Evolutionary conservation across 1,140 invertebrate genomes (phyloP).

Genomic region (Dendrolimus punctatus): DNA sequence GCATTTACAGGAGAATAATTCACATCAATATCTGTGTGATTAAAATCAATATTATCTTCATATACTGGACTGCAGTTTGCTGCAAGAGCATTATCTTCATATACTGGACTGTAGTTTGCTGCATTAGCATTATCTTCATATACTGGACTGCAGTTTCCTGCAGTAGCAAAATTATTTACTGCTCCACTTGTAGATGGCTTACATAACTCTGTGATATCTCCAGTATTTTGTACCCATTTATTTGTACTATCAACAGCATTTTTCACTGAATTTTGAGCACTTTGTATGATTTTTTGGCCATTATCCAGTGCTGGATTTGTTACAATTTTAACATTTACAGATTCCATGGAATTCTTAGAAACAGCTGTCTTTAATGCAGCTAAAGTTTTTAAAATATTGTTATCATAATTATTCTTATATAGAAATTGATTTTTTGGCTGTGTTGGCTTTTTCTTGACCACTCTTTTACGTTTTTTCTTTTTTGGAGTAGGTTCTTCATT

Average conservation of each 20-base stretch:
- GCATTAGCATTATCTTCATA: too few relatives aligned
- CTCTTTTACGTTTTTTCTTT: conserved; percentile 49
- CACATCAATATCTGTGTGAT: conserved; percentile 29
- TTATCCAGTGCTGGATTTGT: conserved; percentile 2
- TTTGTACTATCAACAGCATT: not conserved
- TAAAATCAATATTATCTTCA: conserved; percentile 41
- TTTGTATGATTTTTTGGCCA: conserved; percentile 1
- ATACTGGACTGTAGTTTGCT: conserved; percentile 3
- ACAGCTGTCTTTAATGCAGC: conserved; percentile 41
- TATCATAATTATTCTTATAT: conserved; percentile 48
- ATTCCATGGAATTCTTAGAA: conserved; percentile 13
- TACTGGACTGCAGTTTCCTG: too few relatives aligned
- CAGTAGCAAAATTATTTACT: too few relatives aligned
- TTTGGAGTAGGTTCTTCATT: conserved; percentile 49
- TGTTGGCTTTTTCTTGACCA: conserved; percentile 25
- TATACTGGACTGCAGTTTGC: conserved; percentile 53
- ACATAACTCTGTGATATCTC: too few relatives aligned
- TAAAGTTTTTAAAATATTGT: conserved; percentile 48
- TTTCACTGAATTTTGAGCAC: not conserved
- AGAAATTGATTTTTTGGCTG: conserved; percentile 32
- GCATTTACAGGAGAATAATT: conserved; percentile 57
- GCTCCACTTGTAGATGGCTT: too few relatives aligned
- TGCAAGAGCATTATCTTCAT: conserved; percentile 21
- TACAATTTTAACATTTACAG: conserved; percentile 1
- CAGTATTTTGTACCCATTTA: not conserved